Base-by-base conservation (phyloP, 2,888 invertebrate genomes). In the Mycalesis mineus region DNA sequence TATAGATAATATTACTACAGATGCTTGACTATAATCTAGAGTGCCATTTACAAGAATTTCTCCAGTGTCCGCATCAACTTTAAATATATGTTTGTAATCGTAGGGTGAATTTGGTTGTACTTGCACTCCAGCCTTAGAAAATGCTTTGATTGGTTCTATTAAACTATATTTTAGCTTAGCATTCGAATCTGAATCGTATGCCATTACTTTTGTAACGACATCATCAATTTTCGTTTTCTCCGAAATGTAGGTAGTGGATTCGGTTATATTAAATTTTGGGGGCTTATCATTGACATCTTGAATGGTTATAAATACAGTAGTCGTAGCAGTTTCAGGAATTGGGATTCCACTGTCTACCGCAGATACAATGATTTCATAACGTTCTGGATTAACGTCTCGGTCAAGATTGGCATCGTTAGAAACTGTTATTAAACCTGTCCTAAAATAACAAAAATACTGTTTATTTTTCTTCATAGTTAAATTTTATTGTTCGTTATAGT, bases 231-330 rank as follows among this genome's bases (percentile, higher is more conserved):
- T 88, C 0, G 93, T 91, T 67, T 93, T 91, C 73, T 95, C 95
- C 0, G 94, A 94, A 5, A 95, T 92, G 66, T 95, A 94, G 22
- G 93, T 92, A 0, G 92, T 91, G 52, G 91, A 91, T 63, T 92
- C 92, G 49, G 91, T 92, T 47, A 91, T 88, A 53, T 91, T 93
- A 66, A 97, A 96, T 59, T 88, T 91, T 0, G 97, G 97, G 13
- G 95, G 92, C 71, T 96, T 96, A 72, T 97, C 95, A 68, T 96
- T 96, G 0, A 95, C 93, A 67, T 95, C 95, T 67, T 92, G 88
- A 2, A 95, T 92, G 41, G 91, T 93, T 2, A 95, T 92, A 56
- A 92, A 93, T 0, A 93, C 94, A 0, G 94, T 94, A 0, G 95
- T 93, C 0, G 95, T 94, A 0, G 95, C 95, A 0, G 95, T 95